Base-by-base conservation (phyloP, 2,113 vertebrate species). In the Myiopsitta monachus region DNA sequence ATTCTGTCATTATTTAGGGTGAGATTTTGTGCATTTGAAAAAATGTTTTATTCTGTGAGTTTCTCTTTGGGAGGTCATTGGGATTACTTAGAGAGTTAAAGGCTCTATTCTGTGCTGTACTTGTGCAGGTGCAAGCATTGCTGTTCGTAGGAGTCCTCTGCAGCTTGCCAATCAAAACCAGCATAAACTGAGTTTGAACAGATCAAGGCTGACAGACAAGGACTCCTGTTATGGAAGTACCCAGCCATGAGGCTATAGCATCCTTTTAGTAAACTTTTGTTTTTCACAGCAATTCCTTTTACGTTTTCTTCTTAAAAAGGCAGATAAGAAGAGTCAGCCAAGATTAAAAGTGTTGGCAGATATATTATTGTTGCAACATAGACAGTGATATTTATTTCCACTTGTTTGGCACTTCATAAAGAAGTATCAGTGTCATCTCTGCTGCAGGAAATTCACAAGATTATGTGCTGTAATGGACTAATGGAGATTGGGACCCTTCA, bases 391-490 rank as follows among this genome's bases (percentile, higher is more conserved):
- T 74, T 69, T 76, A 52, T 91, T 92, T 87, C 19, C 66, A 81
- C 55, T 89, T 74, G 19, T 49, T 66, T 89, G 54, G 28, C 63
- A 54, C 63, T 88, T 95, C 62, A 76, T 96, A 93, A 83, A 85
- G 54, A 82, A 74, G 1, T 83, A 92, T 74, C 84, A 30, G 59
- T 87, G 39, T 62, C 59, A 82, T 88, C 78, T 87, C 43, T 55
- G 36, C 62, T 76, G 36, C 70, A 73, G 78, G 74, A 91, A 94
- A 85, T 89, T 76, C 21, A 41, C 8, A 39, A 69, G 19, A 38
- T 89, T 52, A 10, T 69, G 62, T 68, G 27, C 17, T 84, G 1
- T 79, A 79, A 73, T 41, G 44, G 67, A 49, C 64, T 83, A 30
- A 24, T 47, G 44, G 63, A 70, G 52, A 24, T 15, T 72, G 57